Percentiles rank a stretch among this genome's conserved stretches.
Evolutionary conservation across 1,140 invertebrate species (phyloP).

Genomic region (Harlomillsia oculata): DNA sequence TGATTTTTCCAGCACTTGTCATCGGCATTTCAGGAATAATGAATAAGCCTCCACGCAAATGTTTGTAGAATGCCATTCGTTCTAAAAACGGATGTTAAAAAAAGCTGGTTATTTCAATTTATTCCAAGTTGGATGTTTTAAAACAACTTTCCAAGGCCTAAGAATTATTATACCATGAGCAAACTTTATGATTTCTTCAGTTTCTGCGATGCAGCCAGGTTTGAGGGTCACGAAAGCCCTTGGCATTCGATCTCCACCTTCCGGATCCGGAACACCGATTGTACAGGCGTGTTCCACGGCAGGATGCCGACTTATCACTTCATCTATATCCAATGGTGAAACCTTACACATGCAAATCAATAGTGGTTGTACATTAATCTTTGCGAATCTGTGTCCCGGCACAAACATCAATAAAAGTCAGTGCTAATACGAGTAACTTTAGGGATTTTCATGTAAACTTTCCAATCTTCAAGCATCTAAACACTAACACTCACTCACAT

Average conservation of each 20-base stretch:
- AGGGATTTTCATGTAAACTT: background rate
- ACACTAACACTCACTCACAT: background rate
- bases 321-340: conserved; percentile 35
- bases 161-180: conserved; percentile 17
- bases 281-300: conserved; percentile 43
- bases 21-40: background rate
- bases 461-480: background rate
- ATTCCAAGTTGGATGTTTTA: background rate
- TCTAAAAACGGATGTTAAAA: background rate
- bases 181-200: conserved; percentile 11
- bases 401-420: background rate
- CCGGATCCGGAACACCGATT: conserved; percentile 42
- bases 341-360: conserved; percentile 22
- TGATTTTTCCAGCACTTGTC: background rate
- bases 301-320: conserved; percentile 39
- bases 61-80: background rate
- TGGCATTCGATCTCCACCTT: conserved; percentile 26
- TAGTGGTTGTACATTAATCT: background rate
- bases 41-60: background rate
- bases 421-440: background rate
- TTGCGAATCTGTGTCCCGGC: background rate
- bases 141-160: background rate
- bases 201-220: conserved; percentile 34
- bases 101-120: background rate
- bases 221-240: conserved; percentile 23